phyloP scores from a whole-genome alignment of 2,797 vertebrate genomes.

The Syngnathus rostellatus region DNA sequence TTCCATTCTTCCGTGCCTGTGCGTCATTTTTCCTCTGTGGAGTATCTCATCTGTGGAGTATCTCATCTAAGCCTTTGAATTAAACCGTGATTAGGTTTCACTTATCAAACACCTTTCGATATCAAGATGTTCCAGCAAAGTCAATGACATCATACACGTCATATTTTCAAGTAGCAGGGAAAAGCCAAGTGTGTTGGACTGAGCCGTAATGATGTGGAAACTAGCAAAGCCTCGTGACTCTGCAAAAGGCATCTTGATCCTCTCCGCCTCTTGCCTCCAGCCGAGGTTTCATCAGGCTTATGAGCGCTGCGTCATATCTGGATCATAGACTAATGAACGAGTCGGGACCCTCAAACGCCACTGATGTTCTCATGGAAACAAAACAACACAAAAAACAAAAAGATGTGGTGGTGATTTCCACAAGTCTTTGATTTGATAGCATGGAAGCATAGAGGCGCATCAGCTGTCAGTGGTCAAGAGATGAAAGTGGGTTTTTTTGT shows the following conservation, averaged over 20 bases:
- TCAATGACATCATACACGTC: constrained; percentile 64
- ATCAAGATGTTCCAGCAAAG: constrained; percentile 67
- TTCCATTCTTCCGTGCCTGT: constrained; percentile 30
- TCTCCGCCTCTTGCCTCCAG: constrained; percentile 55
- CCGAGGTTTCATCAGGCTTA: constrained; percentile 67
- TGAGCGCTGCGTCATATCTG: constrained; percentile 57
- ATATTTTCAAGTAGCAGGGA: constrained; percentile 65
- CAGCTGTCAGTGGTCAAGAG: constrained; percentile 62
- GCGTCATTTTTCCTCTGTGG: constrained; percentile 24
- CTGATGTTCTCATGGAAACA: constrained; percentile 7
- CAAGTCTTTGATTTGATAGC: constrained; percentile 49
- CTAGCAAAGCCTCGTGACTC: constrained; percentile 67
- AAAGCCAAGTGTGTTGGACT: constrained; percentile 53
- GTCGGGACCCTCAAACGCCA: constrained; percentile 32
- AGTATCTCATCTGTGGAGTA: constrained; percentile 37
- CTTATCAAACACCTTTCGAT: constrained; percentile 66
- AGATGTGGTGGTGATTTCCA: constrained; percentile 31
- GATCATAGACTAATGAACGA: constrained; percentile 61
- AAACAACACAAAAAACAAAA: background rate
- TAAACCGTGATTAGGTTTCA: constrained; percentile 67
- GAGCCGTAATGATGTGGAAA: constrained; percentile 73
- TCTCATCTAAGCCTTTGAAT: constrained; percentile 63
- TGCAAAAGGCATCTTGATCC: constrained; percentile 61
- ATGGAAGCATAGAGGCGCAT: constrained; percentile 60
- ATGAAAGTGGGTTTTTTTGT: constrained; percentile 50